Conservation (phyloP, 2,888 invertebrate species). For the Pteria penguin region DNA sequence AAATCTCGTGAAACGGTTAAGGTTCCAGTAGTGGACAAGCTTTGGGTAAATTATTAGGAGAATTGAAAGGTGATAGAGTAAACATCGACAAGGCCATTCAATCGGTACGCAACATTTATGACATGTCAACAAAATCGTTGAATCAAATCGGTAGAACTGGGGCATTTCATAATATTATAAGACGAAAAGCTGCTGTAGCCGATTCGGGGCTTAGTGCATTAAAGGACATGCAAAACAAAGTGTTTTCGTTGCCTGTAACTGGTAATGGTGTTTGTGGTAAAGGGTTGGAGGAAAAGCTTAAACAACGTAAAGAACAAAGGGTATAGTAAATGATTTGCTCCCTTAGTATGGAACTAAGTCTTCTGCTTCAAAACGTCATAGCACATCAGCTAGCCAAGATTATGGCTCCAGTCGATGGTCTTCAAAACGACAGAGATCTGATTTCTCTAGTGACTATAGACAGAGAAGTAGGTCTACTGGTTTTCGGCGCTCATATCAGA, state of each 20-base stretch:
- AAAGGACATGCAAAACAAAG: no score
- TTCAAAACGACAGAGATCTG: background rate
- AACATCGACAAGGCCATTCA: conserved; percentile 34
- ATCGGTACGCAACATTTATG: conserved; percentile 38
- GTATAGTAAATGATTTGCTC: conserved; percentile 26
- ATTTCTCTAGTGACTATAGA: background rate
- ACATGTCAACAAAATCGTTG: conserved; percentile 40
- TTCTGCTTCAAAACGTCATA: background rate
- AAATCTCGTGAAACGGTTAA: no score
- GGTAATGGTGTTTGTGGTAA: conserved; percentile 40
- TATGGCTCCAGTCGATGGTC: background rate
- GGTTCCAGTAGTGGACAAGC: conserved; percentile 28
- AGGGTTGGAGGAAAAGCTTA: conserved; percentile 29
- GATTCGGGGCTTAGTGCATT: background rate
- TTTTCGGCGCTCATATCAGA: no score
- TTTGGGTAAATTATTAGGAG: conserved; percentile 30
- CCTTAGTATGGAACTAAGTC: no score
- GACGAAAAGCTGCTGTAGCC: conserved; percentile 4
- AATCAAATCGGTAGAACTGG: conserved; percentile 43
- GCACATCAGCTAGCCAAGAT: no score
- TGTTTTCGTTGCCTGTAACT: conserved; percentile 37
- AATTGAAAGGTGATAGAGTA: conserved; percentile 26
- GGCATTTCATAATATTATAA: conserved; percentile 34
- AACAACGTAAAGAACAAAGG: conserved; percentile 48
- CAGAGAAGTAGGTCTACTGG: background rate